phyloP scores from a whole-genome alignment of 2,797 vertebrate species.

The Micrastur ruficollis region DNA sequence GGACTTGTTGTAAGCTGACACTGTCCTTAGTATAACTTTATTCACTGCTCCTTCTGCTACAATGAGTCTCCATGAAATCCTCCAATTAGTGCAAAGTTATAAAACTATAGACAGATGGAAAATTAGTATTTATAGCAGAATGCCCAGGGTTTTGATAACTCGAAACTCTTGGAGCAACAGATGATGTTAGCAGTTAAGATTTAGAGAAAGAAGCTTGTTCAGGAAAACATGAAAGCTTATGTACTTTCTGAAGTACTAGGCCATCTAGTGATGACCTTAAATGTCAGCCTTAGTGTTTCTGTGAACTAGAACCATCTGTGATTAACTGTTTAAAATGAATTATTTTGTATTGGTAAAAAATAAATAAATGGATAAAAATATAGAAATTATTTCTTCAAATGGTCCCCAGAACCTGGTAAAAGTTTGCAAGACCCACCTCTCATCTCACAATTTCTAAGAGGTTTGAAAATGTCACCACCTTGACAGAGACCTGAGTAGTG shows the following conservation, averaged over 20 bases:
- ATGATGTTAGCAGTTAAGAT: neutral
- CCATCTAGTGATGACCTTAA: neutral
- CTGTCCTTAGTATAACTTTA: neutral
- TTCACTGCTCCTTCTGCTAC: neutral
- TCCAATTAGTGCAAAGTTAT: neutral
- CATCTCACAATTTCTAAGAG: neutral
- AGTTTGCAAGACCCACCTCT: neutral
- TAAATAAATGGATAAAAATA: neutral
- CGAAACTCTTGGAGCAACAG: neutral
- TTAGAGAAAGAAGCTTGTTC: neutral
- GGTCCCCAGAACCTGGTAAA: neutral
- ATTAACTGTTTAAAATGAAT: neutral
- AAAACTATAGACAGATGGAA: neutral
- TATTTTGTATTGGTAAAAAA: neutral
- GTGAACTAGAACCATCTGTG: neutral
- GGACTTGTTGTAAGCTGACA: neutral
- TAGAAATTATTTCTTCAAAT: neutral
- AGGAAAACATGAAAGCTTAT: neutral
- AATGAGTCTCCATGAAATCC: neutral
- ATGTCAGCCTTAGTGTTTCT: neutral
- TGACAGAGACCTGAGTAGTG: neutral
- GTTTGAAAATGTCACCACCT: neutral
- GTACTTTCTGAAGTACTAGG: neutral
- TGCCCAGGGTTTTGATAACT: neutral
- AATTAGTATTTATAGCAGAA: constrained; percentile 28